Evolutionary conservation across 2,888 invertebrate genomes (phyloP).

Genomic region (Rosalia funebris): DNA sequence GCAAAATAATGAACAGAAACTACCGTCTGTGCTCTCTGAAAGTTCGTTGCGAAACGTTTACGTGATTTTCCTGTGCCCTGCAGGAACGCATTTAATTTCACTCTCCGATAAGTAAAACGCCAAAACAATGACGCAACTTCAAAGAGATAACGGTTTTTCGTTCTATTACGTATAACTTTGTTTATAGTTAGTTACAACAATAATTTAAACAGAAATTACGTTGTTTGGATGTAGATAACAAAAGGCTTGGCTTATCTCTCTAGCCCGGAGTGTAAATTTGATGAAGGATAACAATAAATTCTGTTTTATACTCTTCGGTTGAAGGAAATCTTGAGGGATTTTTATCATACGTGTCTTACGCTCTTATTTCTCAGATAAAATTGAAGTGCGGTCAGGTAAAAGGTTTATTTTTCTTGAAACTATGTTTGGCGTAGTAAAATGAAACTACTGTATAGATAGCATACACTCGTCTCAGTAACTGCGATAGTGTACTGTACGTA

Average conservation of each 20-base stretch:
- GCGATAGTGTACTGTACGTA: too few relatives aligned
- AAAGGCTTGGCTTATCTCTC: slow-evolving; percentile 23
- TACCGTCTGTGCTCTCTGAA: slow-evolving; percentile 5
- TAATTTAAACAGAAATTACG: slow-evolving; percentile 25
- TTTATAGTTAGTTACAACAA: slow-evolving; percentile 28
- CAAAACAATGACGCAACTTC: slow-evolving; percentile 39
- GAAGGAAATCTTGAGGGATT: neutral
- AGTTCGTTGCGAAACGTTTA: slow-evolving; percentile 26
- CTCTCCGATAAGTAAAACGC: slow-evolving; percentile 38
- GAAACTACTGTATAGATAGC: too few relatives aligned
- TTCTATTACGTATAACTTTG: slow-evolving; percentile 24
- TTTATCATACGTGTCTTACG: too few relatives aligned
- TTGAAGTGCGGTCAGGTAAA: too few relatives aligned
- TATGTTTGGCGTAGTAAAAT: too few relatives aligned
- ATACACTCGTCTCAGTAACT: too few relatives aligned
- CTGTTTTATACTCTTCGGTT: neutral
- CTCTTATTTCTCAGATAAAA: neutral
- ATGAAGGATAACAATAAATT: slow-evolving; percentile 17
- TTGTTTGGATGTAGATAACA: slow-evolving; percentile 26
- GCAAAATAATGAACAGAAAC: neutral
- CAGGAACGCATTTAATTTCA: slow-evolving; percentile 37
- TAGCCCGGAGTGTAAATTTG: slow-evolving; percentile 8
- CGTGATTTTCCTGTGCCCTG: slow-evolving; percentile 26
- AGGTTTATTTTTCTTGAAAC: too few relatives aligned
- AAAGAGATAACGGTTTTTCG: slow-evolving; percentile 32